Evolutionary conservation across 2,888 invertebrate genomes (phyloP).

Genomic region (Melinaea marsaeus): DNA sequence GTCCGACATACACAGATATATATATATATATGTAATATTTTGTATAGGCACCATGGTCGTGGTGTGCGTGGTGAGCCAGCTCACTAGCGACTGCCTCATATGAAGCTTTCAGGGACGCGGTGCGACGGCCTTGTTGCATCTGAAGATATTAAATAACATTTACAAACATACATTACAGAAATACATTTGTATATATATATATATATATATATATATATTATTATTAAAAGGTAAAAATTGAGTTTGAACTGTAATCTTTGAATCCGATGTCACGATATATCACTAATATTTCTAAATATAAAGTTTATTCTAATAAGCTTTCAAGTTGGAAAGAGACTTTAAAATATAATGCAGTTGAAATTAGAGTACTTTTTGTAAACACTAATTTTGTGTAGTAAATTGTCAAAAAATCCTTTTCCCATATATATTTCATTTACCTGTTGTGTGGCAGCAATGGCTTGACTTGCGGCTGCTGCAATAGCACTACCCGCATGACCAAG

Average conservation of each 20-base stretch:
- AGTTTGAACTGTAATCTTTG: too few relatives aligned
- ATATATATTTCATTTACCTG: constrained; percentile 71
- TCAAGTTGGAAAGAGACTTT: too few relatives aligned
- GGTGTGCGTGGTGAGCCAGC: constrained; percentile 82
- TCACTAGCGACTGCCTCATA: constrained; percentile 90
- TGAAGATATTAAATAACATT: constrained; percentile 46
- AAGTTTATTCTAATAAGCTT: too few relatives aligned
- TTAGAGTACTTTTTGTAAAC: not conserved
- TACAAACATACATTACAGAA: not conserved
- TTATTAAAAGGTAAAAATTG: not conserved
- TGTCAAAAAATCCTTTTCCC: too few relatives aligned
- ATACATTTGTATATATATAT: not conserved
- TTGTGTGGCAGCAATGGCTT: constrained; percentile 97
- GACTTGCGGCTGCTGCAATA: constrained; percentile 95
- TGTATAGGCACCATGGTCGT: constrained; percentile 29
- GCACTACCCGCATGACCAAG: constrained; percentile 91
- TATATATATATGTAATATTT: not conserved
- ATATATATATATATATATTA: not conserved
- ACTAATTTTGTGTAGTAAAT: constrained; percentile 5
- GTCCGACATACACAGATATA: too few relatives aligned
- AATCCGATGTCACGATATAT: too few relatives aligned
- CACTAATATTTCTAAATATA: too few relatives aligned
- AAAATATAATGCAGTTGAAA: too few relatives aligned
- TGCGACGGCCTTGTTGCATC: constrained; percentile 96
- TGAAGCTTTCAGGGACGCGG: constrained; percentile 95